Percentiles rank a stretch among this genome's conserved stretches.
phyloP scores from a whole-genome alignment of 2,113 vertebrate genomes.

The Pelobates fuscus region DNA sequence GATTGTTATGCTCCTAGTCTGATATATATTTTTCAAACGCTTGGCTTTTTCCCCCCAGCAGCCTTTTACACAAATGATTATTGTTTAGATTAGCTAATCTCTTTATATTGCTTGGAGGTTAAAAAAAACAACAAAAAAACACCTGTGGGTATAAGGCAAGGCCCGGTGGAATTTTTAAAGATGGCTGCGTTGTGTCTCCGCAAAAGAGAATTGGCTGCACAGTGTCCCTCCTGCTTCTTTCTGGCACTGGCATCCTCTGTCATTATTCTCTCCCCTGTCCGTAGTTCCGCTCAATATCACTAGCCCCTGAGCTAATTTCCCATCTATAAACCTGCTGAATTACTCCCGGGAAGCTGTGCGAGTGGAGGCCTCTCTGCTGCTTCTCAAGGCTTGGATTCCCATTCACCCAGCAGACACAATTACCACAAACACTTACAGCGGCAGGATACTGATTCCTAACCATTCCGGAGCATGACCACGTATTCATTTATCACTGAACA shows the following conservation, averaged over 20 bases:
- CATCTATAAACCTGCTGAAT: slow-evolving; percentile 50
- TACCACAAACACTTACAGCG: slow-evolving; percentile 48
- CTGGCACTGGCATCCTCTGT: slow-evolving; percentile 36
- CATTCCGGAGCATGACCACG: slow-evolving; percentile 44
- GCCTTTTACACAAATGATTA: too few species aligned
- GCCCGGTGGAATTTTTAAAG: slow-evolving; percentile 27
- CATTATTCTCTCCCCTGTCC: slow-evolving; percentile 49
- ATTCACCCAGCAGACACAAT: slow-evolving; percentile 50
- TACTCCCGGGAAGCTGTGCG: slow-evolving; percentile 47
- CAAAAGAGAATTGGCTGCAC: slow-evolving; percentile 30
- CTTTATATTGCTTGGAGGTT: too few species aligned
- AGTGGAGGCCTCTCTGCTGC: slow-evolving; percentile 45
- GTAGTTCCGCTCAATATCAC: slow-evolving; percentile 50
- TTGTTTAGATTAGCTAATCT: too few species aligned
- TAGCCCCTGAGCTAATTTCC: slow-evolving; percentile 49
- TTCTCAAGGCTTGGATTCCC: slow-evolving; percentile 49
- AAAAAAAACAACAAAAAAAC: slow-evolving; percentile 8
- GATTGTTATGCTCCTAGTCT: too few species aligned
- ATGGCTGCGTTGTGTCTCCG: slow-evolving; percentile 30
- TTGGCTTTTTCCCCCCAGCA: too few species aligned
- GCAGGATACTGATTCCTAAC: slow-evolving; percentile 48
- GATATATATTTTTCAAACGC: too few species aligned
- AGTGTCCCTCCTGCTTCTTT: slow-evolving; percentile 36
- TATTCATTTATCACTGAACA: slow-evolving; percentile 36
- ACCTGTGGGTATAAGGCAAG: slow-evolving; percentile 16